Evolutionary conservation across 2,113 vertebrate genomes (phyloP), one percentile per base, ranked within the genome.

Genomic region (Scopus umbretta): DNA sequence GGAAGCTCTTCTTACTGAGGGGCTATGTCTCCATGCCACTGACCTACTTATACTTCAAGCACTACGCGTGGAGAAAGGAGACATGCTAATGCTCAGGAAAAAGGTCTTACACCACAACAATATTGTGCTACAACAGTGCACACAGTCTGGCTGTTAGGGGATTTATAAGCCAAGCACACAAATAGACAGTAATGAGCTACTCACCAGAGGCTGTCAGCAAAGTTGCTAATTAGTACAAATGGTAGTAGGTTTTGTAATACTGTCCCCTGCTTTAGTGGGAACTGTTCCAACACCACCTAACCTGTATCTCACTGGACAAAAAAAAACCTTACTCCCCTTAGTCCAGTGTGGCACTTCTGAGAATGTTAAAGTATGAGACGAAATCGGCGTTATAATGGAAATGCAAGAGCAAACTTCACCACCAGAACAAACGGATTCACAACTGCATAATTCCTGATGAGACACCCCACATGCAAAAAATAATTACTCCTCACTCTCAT

Each of bases 181-280:
- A 97, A 96, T 95, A 95, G 97, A 97, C 91, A 97, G 93, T 97
- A 96, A 95, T 97, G 94, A 97, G 94, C 97, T 97, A 96, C 94
- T 93, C 95, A 96, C 89, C 81, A 97, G 95, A 97, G 94, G 93
- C 94, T 97, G 93, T 95, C 97, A 97, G 94, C 78, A 96, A 96
- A 97, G 96, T 97, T 94, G 81, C 93, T 97, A 97, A 97, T 97
- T 97, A 97, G 94, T 96, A 97, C 89, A 96, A 97, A 95, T 94
- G 92, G 78, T 71, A 91, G 96, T 88, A 72, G 91, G 90, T 95
- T 94, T 94, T 94, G 81, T 85, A 96, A 94, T 38, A 50, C 87
- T 91, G 92, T 96, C 87, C 95, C 93, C 74, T 91, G 95, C 95
- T 95, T 97, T 91, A 70, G 78, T 86, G 81, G 87, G 93, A 96